Conservation (phyloP, 2,888 invertebrate genomes). For the Xestia c-nigrum region DNA sequence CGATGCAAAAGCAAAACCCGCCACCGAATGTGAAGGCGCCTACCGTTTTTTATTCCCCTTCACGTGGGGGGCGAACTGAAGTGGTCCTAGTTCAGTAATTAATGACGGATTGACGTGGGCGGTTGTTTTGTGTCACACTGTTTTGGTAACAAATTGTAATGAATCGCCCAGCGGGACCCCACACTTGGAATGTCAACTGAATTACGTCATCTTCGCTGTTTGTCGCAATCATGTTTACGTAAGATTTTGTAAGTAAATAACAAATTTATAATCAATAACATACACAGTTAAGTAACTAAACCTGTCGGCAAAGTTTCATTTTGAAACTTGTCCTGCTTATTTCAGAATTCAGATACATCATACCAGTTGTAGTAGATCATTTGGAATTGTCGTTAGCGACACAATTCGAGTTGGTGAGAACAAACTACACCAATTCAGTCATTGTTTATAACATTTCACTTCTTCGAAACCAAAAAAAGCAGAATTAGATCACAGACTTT, state of each 20-base stretch:
- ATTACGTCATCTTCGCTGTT: constrained; percentile 75
- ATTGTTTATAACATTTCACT: constrained; percentile 33
- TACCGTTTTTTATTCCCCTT: constrained; percentile 75
- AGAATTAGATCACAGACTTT: constrained; percentile 38
- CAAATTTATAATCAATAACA: constrained; percentile 10
- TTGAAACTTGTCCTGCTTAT: constrained; percentile 11
- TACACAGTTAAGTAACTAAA: background rate
- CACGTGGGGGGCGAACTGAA: constrained; percentile 86
- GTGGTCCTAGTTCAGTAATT: constrained; percentile 85
- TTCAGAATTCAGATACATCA: constrained; percentile 1
- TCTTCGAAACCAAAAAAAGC: constrained; percentile 10
- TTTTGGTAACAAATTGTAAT: constrained; percentile 88
- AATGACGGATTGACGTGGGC: constrained; percentile 85
- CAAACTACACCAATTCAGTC: constrained; percentile 12
- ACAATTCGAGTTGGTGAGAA: constrained; percentile 20
- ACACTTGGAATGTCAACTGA: constrained; percentile 83
- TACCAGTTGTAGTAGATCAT: background rate
- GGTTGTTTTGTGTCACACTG: constrained; percentile 85
- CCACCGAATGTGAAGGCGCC: constrained; percentile 78
- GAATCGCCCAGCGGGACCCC: constrained; percentile 85
- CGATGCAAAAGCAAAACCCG: constrained; percentile 85
- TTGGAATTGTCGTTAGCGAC: background rate
- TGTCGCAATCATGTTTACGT: constrained; percentile 31
- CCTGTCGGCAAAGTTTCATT: background rate
- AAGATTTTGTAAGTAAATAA: constrained; percentile 24